Base-by-base conservation (phyloP, 2,113 vertebrate species). In the Hyaena hyaena region DNA sequence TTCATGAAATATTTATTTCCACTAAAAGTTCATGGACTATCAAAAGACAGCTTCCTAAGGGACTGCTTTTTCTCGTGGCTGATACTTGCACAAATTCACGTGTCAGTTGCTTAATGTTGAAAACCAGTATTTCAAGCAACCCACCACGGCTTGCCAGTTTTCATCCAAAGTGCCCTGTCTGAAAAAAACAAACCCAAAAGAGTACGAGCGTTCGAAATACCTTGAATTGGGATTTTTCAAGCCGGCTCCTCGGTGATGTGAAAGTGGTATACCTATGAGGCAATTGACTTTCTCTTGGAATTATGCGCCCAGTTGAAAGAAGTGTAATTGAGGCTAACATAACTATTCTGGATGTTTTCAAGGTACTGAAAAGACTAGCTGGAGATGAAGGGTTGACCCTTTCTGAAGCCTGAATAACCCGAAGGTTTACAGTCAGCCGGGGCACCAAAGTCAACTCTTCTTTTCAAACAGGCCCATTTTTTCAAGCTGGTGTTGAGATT, bases 401-500 rank as follows among this genome's bases (percentile, higher is more conserved):
- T 97, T 95, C 97, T 96, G 93, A 69, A 96, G 94, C 95, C 94
- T 98, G 97, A 98, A 97, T 97, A 97, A 98, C 85, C 85, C 90
- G 58, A 97, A 98, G 98, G 96, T 97, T 98, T 98, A 98, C 35
- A 97, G 97, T 80, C 98, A 97, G 97, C 98, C 96, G 88, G 98
- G 98, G 97, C 96, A 79, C 97, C n/a, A 95, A 88, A 76, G 97
- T 96, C 96, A 96, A 96, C 97, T 94, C 95, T 97, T 98, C 98
- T 98, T 98, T 98, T 97, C 98, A 98, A 98, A 98, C 0, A 39
- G 92, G 98, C 98, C 97, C 73, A 98, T 98, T 98, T 99, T 99
- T 98, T 98, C 98, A 98, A 98, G 98, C 98, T 98, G 96, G 98
- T 98, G 98, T 98, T 97, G 97, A 98, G 97, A 97, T 98, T 97